Evolutionary conservation across 30 jellyfish, hydroid and myxozoan species (phyloP), one percentile per base, ranked within the genome.

Genomic region (Hydractinia echinata): DNA sequence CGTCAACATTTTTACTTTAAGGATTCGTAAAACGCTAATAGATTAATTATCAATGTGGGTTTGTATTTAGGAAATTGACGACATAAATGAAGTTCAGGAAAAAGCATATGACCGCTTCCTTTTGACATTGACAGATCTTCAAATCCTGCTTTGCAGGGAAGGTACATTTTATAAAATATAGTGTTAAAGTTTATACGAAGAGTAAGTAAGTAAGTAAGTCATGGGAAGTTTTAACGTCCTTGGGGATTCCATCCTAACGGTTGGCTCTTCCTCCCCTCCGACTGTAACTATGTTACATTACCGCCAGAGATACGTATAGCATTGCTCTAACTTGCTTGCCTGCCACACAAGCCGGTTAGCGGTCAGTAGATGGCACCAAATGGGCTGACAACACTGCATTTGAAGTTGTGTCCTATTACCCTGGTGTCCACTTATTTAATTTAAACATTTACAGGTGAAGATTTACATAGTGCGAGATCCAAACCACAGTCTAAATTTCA

Each of bases 101-200:
- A 87, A 92, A 73, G 95, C 97, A 11, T 92, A 81, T 72, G 98
- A 92, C 60, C 90, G 94, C 51, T 92, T 76, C 67, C 81, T 74
- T n/a, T 67, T 92, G 74, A 73, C 77, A 8, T 71, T 92, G 79
- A 64, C 85, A 6, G 95, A 95, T 18, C 87, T 92, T 83, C 98
- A 92, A 66, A 72, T 92, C 8, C 87, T 92, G 16, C 77, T 92
- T 0, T 83, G 95, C 70, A 76, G 78, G 54, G 89, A 87, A 85
- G 96, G 98, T 92, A 61, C 4, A 20, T 0, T 55, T 14, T 58
- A 11, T 56, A 30, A 30, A 30, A 30, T 30, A 30, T 30, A 30
- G 44, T 30, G 44, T 30, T 18, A 58, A 1, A 58, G 15, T 58
- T 58, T 18, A 58, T 11, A 58, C 15, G 69, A 13, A 30, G 44